These are phyloP conservation scores for Drosophila littoralis DNA, from an alignment of 1,140 invertebrate species.

Conservation along the genomic window DNA sequence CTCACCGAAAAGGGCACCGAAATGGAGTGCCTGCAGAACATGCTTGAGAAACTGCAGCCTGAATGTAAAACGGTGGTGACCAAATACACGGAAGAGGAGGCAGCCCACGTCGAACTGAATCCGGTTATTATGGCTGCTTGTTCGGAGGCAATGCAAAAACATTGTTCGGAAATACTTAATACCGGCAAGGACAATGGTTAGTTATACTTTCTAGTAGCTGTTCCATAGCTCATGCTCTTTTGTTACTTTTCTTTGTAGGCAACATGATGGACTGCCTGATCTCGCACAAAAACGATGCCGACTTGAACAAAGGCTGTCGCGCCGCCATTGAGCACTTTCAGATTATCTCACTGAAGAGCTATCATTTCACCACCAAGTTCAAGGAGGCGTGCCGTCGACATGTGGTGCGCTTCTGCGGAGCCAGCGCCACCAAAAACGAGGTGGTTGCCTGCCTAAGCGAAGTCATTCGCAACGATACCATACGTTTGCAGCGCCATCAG, in stretches of 20 bases:
- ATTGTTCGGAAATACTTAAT: conserved; percentile 90
- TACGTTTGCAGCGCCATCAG: conserved; percentile 90
- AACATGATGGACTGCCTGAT: conserved; percentile 98
- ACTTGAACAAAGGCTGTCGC: conserved; percentile 92
- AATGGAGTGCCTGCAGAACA: conserved; percentile 96
- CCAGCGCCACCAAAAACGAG: conserved; percentile 92
- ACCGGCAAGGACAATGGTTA: conserved; percentile 89
- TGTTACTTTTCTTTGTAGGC: conserved; percentile 64
- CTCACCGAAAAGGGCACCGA: conserved; percentile 94
- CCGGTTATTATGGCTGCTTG: conserved; percentile 93
- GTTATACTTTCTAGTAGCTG: background rate
- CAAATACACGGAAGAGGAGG: conserved; percentile 96
- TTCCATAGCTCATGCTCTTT: background rate
- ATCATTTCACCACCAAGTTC: conserved; percentile 97
- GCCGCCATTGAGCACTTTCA: conserved; percentile 97
- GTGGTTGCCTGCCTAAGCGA: conserved; percentile 96
- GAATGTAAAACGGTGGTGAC: conserved; percentile 87
- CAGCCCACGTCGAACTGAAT: conserved; percentile 94
- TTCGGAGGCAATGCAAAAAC: conserved; percentile 91
- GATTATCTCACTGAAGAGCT: conserved; percentile 96
- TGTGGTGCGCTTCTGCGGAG: conserved; percentile 92
- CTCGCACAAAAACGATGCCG: conserved; percentile 94
- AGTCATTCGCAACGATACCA: conserved; percentile 93
- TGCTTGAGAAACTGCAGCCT: conserved; percentile 89
- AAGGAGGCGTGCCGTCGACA: conserved; percentile 95